Percentiles rank a stretch among this genome's conserved stretches.
Evolutionary conservation across 2,797 vertebrate species (phyloP).

Genomic region (Carcharodon carcharias): DNA sequence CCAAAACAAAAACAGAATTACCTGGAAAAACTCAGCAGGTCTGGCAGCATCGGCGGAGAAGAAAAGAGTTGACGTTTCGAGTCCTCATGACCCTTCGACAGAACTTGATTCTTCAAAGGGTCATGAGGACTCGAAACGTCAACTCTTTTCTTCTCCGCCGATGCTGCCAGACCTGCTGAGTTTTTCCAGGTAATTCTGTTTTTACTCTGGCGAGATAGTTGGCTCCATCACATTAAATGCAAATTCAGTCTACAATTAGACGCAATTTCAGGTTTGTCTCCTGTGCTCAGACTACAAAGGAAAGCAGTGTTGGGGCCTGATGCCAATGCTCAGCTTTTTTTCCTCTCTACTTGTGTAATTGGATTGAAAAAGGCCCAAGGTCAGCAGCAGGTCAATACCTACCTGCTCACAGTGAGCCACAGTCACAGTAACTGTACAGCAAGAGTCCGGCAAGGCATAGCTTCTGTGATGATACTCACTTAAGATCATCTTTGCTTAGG

Average conservation of each 20-base stretch:
- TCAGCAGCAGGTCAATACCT: neutral
- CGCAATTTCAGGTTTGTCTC: neutral
- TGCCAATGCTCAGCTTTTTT: neutral
- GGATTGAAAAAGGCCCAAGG: neutral
- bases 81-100: too few relatives aligned
- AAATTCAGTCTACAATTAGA: neutral
- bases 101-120: too few relatives aligned
- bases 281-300: neutral
- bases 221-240: neutral
- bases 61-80: too few relatives aligned
- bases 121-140: too few relatives aligned
- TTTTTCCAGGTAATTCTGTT: too few relatives aligned
- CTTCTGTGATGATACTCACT: neutral
- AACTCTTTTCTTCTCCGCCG: too few relatives aligned
- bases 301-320: neutral
- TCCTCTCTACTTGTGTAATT: neutral
- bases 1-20: too few relatives aligned
- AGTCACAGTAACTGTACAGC: neutral
- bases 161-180: too few relatives aligned
- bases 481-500: neutral
- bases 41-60: too few relatives aligned
- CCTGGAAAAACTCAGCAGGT: too few relatives aligned
- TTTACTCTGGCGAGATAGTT: neutral
- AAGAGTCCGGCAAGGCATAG: neutral
- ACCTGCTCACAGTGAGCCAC: neutral